Base-by-base conservation (phyloP, 1,140 invertebrate genomes). In the Eriocheir sinensis region DNA sequence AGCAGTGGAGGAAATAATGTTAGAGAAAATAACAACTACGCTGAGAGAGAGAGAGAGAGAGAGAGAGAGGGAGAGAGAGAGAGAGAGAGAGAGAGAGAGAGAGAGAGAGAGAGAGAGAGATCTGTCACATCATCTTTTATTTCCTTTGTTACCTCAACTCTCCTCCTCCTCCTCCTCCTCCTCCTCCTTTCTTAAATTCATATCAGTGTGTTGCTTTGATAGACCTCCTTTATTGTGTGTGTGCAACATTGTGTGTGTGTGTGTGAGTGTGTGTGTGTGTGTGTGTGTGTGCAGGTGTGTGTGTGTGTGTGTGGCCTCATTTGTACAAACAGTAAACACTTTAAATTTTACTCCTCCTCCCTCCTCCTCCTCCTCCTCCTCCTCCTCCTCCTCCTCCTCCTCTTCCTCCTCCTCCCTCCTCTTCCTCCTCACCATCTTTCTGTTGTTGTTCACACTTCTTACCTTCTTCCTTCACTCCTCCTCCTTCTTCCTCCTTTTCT, bases 11-110 rank as follows among this genome's bases (percentile, higher is more conserved):
- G 48, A 38, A 36, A 81, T 27, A 81, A 27, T 15, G 36, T 85
- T 17, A 94, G 34, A 89, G 41, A 89, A 30, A 89, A 30, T 32
- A 30, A 89, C 27, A 89, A 30, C n/a, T 27, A 89, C 27, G 38
- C 27, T 32, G 53, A 89, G 41, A 48, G 88, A 89, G 41, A 89
- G 41, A 89, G 88, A 48, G 53, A 44, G 41, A 89, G 53, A 48
- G 88, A 44, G 88, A 44, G 88, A 48, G 88, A 44, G 88, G 30
- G 41, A 15, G 9, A 15, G 85, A 12, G 9, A 12, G 27, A 27
- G n/a, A n/a, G n/a, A n/a, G n/a, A n/a, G n/a, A n/a, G n/a, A n/a
- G n/a, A n/a, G n/a, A n/a, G n/a, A n/a, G n/a, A n/a, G n/a, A n/a
- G n/a, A n/a, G n/a, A n/a, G n/a, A n/a, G n/a, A n/a, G n/a, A n/a